A percentile compares a stretch with the other conserved stretches of the same genome.
Evolutionary conservation across 2,797 vertebrate genomes (phyloP).

Genomic region (Lagorchestes hirsutus): DNA sequence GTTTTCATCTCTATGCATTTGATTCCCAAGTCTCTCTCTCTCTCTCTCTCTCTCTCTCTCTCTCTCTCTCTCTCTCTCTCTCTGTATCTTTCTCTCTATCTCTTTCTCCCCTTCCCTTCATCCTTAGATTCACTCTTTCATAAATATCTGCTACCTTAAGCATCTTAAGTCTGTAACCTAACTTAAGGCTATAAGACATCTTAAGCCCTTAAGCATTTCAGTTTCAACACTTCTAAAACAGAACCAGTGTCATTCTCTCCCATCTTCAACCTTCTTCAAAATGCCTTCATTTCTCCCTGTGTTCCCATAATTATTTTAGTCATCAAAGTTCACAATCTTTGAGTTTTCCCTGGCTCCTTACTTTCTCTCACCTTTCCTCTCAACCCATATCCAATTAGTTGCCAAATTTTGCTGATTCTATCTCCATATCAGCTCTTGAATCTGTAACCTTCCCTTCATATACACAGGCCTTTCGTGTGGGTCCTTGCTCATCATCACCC

Average conservation of each 20-base stretch:
- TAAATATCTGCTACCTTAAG: not conserved
- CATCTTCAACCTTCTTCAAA: not conserved
- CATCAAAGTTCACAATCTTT: not conserved
- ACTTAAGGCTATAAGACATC: no score
- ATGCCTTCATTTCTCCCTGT: not conserved
- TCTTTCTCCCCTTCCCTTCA: no score
- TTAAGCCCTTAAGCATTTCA: not conserved
- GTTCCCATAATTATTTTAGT: not conserved
- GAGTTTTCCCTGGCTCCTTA: not conserved
- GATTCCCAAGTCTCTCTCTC: not conserved
- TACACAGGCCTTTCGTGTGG: not conserved
- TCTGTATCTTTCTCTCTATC: no score
- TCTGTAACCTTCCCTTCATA: not conserved
- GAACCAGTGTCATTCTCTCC: not conserved
- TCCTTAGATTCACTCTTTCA: no score
- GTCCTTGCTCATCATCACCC: not conserved
- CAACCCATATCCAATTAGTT: not conserved
- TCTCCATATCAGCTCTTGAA: not conserved
- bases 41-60: no score
- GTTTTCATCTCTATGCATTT: not conserved
- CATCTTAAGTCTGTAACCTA: no score
- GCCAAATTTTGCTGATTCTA: not conserved
- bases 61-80: no score
- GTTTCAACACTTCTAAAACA: not conserved
- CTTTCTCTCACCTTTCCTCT: not conserved